phyloP scores from a whole-genome alignment of 2,113 vertebrate genomes.

The Planiliza haematocheilus region DNA sequence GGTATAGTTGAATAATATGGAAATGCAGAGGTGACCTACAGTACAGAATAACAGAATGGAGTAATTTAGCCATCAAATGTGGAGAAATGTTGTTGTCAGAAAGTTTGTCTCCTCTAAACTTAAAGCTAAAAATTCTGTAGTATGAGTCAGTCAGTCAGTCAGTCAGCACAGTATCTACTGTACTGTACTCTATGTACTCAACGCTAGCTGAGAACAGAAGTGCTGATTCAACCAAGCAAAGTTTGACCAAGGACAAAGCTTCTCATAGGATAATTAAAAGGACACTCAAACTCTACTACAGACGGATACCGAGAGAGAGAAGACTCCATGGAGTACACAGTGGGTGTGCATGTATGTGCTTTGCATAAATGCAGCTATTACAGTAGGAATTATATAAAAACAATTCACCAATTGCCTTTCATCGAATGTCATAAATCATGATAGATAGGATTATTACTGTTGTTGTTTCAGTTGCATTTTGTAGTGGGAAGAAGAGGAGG shows the following conservation, averaged over 20 bases:
- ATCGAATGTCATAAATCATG: background rate
- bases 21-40: slow-evolving; percentile 6
- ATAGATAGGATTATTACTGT: too few species aligned
- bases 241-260: slow-evolving; percentile 55
- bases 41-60: background rate
- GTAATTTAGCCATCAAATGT: background rate
- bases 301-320: background rate
- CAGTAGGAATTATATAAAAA: background rate
- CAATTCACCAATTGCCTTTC: background rate
- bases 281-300: slow-evolving; percentile 30
- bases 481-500: too few species aligned
- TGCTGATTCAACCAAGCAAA: slow-evolving; percentile 58
- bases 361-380: background rate
- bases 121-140: slow-evolving; percentile 19
- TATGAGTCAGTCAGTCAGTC: background rate
- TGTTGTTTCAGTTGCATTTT: too few species aligned
- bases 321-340: background rate
- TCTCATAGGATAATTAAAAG: slow-evolving; percentile 38
- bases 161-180: slow-evolving; percentile 6
- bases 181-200: slow-evolving; percentile 16
- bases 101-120: slow-evolving; percentile 29
- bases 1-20: background rate
- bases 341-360: background rate
- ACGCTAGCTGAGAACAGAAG: slow-evolving; percentile 31
- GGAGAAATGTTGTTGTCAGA: background rate